Conservation (phyloP, 2,797 vertebrate genomes). For the Sparus aurata region DNA sequence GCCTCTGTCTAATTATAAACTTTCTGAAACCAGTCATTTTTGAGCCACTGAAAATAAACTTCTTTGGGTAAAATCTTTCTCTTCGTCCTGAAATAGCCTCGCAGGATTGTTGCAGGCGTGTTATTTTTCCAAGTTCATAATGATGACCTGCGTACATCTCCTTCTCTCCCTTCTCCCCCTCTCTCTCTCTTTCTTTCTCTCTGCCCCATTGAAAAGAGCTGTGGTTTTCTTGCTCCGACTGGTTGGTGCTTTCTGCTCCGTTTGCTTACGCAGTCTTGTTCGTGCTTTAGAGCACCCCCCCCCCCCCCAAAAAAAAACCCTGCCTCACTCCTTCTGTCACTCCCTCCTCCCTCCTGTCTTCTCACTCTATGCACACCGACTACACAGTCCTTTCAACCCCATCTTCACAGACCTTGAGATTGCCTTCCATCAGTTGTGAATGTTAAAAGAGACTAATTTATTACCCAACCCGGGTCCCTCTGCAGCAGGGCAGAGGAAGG, state of each 20-base stretch:
- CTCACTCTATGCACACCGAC: slow-evolving; percentile 39
- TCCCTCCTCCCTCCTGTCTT: slow-evolving; percentile 16
- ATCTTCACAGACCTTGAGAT: slow-evolving; percentile 71
- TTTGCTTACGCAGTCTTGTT: slow-evolving; percentile 48
- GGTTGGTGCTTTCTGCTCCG: slow-evolving; percentile 35
- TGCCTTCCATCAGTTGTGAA: slow-evolving; percentile 69
- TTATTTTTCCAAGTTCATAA: slow-evolving; percentile 33
- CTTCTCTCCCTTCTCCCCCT: not conserved
- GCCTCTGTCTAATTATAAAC: slow-evolving; percentile 69
- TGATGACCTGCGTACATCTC: slow-evolving; percentile 32
- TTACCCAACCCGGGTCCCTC: slow-evolving; percentile 62
- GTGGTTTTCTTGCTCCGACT: slow-evolving; percentile 28
- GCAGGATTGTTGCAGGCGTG: slow-evolving; percentile 31
- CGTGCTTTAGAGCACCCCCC: slow-evolving; percentile 52
- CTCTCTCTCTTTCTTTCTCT: not conserved
- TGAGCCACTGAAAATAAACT: slow-evolving; percentile 59
- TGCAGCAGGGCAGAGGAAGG: slow-evolving; percentile 58
- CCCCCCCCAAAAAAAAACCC: slow-evolving; percentile 43
- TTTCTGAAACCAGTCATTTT: slow-evolving; percentile 67
- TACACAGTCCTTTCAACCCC: slow-evolving; percentile 56
- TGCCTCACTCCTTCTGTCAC: slow-evolving; percentile 46
- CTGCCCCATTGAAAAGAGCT: slow-evolving; percentile 19
- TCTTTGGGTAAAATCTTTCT: slow-evolving; percentile 33
- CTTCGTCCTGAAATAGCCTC: slow-evolving; percentile 34
- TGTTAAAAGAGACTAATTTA: slow-evolving; percentile 82